phyloP scores from a whole-genome alignment of 2,797 vertebrate species.

The Phrynocephalus vlangalii region DNA sequence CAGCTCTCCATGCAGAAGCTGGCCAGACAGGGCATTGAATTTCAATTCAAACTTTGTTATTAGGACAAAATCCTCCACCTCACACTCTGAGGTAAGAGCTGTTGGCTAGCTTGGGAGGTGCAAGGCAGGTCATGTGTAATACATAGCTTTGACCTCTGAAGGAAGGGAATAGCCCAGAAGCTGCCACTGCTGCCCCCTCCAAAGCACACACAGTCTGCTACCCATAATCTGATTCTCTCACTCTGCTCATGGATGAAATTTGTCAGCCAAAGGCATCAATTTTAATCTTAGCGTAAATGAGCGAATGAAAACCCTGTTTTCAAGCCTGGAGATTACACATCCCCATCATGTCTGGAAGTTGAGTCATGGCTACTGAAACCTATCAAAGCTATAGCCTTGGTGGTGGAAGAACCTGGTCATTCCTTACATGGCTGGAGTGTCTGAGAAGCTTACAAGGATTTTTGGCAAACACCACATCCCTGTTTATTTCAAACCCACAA shows the following conservation, averaged over 20 bases:
- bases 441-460: too few relatives aligned
- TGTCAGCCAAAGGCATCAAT: neutral
- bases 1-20: neutral
- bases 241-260: neutral
- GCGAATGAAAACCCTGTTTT: too few relatives aligned
- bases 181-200: neutral
- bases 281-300: neutral
- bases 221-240: neutral
- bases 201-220: neutral
- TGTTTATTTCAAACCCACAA: too few relatives aligned
- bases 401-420: too few relatives aligned
- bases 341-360: too few relatives aligned
- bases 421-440: too few relatives aligned
- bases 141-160: neutral
- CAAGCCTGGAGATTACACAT: too few relatives aligned
- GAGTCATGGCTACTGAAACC: too few relatives aligned
- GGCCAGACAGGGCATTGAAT: neutral
- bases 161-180: too few relatives aligned
- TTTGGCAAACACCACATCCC: too few relatives aligned
- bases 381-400: too few relatives aligned
- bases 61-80: neutral
- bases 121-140: neutral
- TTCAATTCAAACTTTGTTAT: neutral
- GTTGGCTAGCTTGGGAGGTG: neutral
- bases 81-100: neutral